Base-by-base conservation (phyloP, 64 coral and sea anemone species). In the Hydrozoanthus tunicans region DNA sequence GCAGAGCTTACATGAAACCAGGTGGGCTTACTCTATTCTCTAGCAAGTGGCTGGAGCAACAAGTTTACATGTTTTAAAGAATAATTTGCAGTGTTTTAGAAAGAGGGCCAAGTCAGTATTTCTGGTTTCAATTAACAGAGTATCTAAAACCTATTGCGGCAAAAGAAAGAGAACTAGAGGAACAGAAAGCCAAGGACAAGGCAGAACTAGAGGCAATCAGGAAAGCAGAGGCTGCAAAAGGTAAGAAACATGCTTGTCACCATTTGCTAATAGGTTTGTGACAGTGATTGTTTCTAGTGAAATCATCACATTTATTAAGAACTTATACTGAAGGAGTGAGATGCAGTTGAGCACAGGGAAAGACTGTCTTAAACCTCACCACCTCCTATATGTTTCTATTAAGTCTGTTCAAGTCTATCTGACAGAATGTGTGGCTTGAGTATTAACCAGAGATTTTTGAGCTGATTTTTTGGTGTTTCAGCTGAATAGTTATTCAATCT, bases 81-180 rank as follows among this genome's bases (percentile, higher is more conserved):
- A 17, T 9, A 15, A 1, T 5, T 5, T 15, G 13, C 5, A 68
- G 65, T 12, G 10, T n/a, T 15, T 68, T 68, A 15, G 13, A 15
- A 15, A 5, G 12, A 68, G 65, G n/a, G n/a, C 25, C 25, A 70
- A 70, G n/a, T 70, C 25, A 70, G 17, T 70, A 4, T 70, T 70
- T 14, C 63, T 14, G 4, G 0, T 60, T 26, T 62, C n/a, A 43
- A 43, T 43, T 89, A 93, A 1, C 54, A 96, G 95, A 96, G 14
- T 91, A 93, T 51, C 90, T 96, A 15, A 96, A 96, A 75, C 95
- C 95, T 5, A 94, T 91, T 69, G 95, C 95, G 51, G 95, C 95
- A 11, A 81, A 85, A 27, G 92, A 96, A 27, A 91, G 82, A 64
- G 95, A 93, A 86, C 66, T 82, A 24, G 95, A 96, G 72, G 95